A percentile compares a stretch with the other conserved stretches of the same genome.
These are phyloP conservation scores for Glaucopsyche alexis DNA, from an alignment of 2,888 invertebrate genomes.

Conservation along the genomic window DNA sequence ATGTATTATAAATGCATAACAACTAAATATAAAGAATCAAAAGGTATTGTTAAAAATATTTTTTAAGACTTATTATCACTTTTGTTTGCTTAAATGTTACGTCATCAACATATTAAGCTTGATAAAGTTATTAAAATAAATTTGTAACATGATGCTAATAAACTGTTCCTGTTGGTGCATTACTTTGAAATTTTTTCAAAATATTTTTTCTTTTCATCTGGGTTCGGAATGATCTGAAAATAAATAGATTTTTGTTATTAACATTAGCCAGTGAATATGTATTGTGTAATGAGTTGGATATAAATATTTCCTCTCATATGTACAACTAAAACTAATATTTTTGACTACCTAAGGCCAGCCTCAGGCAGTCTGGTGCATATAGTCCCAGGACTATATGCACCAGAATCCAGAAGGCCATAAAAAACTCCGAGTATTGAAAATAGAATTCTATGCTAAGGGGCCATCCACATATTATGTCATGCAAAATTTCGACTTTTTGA, in stretches of 20 bases:
- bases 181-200: constrained; percentile 82
- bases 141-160: background rate
- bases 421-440: too few relatives aligned
- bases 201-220: constrained; percentile 88
- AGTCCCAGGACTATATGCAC: too few relatives aligned
- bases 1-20: background rate
- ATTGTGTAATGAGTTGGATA: background rate
- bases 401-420: too few relatives aligned
- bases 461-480: too few relatives aligned
- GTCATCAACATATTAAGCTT: background rate
- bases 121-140: too few relatives aligned
- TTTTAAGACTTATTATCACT: background rate
- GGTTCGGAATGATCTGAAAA: constrained; percentile 90
- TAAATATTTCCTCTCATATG: background rate
- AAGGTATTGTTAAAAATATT: background rate
- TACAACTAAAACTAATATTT: background rate
- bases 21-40: background rate
- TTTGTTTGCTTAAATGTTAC: background rate
- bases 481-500: too few relatives aligned
- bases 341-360: too few relatives aligned
- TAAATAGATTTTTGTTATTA: constrained; percentile 16
- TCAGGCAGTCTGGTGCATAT: too few relatives aligned
- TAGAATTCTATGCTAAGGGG: too few relatives aligned
- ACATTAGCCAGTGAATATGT: background rate
- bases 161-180: background rate